Evolutionary conservation across 2,888 invertebrate genomes (phyloP).

Genomic region (Macrophya alboannulata): DNA sequence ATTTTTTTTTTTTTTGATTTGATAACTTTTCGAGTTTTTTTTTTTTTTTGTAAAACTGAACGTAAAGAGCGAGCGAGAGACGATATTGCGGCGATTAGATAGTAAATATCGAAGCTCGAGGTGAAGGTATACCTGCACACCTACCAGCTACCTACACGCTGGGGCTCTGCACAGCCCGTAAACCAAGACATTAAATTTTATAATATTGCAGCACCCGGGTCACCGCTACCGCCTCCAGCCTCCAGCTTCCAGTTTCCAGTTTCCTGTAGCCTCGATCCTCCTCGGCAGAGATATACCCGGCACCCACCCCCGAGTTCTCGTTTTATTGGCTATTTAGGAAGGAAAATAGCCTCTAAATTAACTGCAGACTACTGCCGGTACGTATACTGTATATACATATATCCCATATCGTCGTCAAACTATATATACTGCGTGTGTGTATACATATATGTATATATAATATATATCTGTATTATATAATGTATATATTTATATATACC

Average conservation of each 20-base stretch:
- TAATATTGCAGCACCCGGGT: slow-evolving; percentile 76
- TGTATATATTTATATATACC: too few species aligned
- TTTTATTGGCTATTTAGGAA: slow-evolving; percentile 80
- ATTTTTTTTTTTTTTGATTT: too few species aligned
- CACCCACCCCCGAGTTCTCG: slow-evolving; percentile 63
- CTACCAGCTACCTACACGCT: slow-evolving; percentile 58
- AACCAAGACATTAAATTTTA: slow-evolving; percentile 80
- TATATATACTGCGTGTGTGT: neutral
- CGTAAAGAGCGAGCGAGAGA: neutral
- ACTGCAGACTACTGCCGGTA: slow-evolving; percentile 74
- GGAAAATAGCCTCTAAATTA: slow-evolving; percentile 80
- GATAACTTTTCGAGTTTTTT: neutral
- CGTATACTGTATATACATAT: slow-evolving; percentile 1
- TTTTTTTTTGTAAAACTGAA: neutral
- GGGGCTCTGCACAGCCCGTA: slow-evolving; percentile 76
- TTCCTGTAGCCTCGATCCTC: slow-evolving; percentile 56
- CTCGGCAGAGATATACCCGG: slow-evolving; percentile 63
- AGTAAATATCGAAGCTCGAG: slow-evolving; percentile 76
- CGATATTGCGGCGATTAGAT: slow-evolving; percentile 75
- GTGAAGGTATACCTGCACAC: neutral
- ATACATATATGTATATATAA: neutral
- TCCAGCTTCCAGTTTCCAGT: slow-evolving; percentile 56
- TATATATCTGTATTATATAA: neutral
- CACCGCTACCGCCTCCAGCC: slow-evolving; percentile 63
- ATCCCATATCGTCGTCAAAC: slow-evolving; percentile 53